Conservation (phyloP, 2,113 vertebrate genomes). For the Thamnophis sirtalis region DNA sequence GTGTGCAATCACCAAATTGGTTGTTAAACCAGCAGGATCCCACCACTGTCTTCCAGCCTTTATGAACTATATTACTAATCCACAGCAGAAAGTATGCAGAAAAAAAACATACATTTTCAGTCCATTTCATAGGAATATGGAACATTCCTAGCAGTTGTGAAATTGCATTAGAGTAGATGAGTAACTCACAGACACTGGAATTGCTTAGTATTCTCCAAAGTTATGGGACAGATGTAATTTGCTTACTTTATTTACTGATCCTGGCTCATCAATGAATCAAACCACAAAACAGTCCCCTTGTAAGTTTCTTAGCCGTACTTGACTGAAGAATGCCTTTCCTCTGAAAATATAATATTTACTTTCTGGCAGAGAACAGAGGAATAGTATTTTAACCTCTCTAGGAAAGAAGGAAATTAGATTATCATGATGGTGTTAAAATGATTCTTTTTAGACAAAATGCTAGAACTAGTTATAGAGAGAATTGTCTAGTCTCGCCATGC, state of each 20-base stretch:
- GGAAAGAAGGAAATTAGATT: slow-evolving; percentile 41
- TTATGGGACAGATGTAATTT: slow-evolving; percentile 50
- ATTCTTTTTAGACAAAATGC: slow-evolving; percentile 25
- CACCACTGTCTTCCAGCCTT: background rate
- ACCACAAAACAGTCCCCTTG: slow-evolving; percentile 48
- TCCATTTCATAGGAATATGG: background rate
- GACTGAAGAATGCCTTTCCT: slow-evolving; percentile 52
- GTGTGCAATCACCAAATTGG: no score
- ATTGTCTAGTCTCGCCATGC: background rate
- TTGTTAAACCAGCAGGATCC: no score
- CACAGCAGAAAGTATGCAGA: background rate
- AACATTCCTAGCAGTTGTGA: background rate
- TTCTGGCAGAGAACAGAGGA: slow-evolving; percentile 47
- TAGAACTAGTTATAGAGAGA: background rate
- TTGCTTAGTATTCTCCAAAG: slow-evolving; percentile 36
- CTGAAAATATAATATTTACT: slow-evolving; percentile 61
- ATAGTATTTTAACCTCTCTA: slow-evolving; percentile 40
- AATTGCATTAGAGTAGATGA: slow-evolving; percentile 42
- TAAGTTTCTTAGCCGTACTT: slow-evolving; percentile 51
- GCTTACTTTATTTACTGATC: slow-evolving; percentile 55
- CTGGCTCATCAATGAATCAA: slow-evolving; percentile 52
- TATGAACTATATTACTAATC: background rate
- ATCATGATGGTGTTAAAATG: slow-evolving; percentile 5
- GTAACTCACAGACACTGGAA: slow-evolving; percentile 6
- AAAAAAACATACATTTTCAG: slow-evolving; percentile 13